phyloP scores from a whole-genome alignment of 2,888 invertebrate species.

The Campopleginae sp. region DNA sequence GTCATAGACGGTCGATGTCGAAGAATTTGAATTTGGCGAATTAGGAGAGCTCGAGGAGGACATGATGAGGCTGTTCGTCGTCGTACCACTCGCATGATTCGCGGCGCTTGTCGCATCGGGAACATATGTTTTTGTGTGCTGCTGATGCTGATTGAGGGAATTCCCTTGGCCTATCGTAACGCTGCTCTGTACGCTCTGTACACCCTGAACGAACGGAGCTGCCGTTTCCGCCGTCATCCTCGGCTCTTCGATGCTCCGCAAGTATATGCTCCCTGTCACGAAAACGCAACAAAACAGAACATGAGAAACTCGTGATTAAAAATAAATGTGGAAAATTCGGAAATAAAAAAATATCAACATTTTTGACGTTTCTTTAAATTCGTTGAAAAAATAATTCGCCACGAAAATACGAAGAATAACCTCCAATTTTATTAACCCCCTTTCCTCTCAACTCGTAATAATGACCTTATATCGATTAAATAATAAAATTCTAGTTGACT shows the following conservation, averaged over 20 bases:
- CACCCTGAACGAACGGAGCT: constrained; percentile 88
- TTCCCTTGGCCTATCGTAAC: constrained; percentile 75
- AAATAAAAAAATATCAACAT: background rate
- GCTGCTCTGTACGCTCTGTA: constrained; percentile 86
- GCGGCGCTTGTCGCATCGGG: constrained; percentile 30
- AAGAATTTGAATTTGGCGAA: constrained; percentile 71
- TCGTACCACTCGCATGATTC: constrained; percentile 83
- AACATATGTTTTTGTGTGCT: constrained; percentile 74
- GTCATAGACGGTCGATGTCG: constrained; percentile 87
- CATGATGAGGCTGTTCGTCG: constrained; percentile 76
- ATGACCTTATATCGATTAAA: no score
- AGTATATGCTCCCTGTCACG: constrained; percentile 91
- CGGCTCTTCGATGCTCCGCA: constrained; percentile 94
- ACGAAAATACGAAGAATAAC: no score
- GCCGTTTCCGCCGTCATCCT: constrained; percentile 88
- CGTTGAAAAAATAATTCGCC: background rate
- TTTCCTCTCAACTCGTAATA: no score
- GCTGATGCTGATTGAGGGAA: constrained; percentile 75
- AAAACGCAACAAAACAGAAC: background rate
- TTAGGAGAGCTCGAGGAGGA: constrained; percentile 59
- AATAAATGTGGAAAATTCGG: background rate
- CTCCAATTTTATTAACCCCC: no score
- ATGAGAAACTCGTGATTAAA: background rate
- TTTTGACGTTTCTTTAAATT: background rate
- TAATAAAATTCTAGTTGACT: no score